A percentile compares a stretch with the other conserved stretches of the same genome.
These are phyloP conservation scores for Gyrodactylus bullatarudis DNA, from an alignment of 1,140 invertebrate genomes.

Conservation along the genomic window DNA sequence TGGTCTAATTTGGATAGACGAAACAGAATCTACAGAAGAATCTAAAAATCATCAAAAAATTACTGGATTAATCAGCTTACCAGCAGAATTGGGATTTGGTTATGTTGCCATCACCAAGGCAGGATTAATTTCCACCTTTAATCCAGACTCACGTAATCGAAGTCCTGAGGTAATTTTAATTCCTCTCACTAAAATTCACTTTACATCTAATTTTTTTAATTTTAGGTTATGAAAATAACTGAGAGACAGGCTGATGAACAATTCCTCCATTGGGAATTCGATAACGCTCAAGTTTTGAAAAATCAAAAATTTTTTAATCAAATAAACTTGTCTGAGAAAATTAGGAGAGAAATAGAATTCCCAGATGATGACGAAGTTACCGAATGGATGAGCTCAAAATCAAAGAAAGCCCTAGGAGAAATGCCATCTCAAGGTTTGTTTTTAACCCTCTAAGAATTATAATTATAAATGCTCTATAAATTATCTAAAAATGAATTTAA, in stretches of 20 bases:
- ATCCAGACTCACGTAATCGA: background rate
- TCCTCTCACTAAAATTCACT: too few relatives aligned
- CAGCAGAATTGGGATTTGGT: background rate
- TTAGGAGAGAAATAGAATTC: background rate
- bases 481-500: background rate
- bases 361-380: background rate
- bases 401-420: background rate
- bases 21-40: background rate
- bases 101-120: background rate
- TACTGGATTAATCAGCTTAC: background rate
- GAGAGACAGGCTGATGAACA: background rate
- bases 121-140: background rate
- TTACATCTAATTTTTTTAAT: too few relatives aligned
- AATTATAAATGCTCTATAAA: background rate
- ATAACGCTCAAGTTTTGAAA: background rate
- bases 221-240: background rate
- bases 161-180: too few relatives aligned
- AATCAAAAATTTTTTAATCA: background rate
- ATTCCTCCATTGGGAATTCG: background rate
- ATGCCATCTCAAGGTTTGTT: background rate
- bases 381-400: background rate
- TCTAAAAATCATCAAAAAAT: background rate
- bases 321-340: background rate
- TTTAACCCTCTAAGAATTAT: background rate
- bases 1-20: background rate